Base-by-base conservation (phyloP, 2,888 invertebrate species). In the Noctua comes region DNA sequence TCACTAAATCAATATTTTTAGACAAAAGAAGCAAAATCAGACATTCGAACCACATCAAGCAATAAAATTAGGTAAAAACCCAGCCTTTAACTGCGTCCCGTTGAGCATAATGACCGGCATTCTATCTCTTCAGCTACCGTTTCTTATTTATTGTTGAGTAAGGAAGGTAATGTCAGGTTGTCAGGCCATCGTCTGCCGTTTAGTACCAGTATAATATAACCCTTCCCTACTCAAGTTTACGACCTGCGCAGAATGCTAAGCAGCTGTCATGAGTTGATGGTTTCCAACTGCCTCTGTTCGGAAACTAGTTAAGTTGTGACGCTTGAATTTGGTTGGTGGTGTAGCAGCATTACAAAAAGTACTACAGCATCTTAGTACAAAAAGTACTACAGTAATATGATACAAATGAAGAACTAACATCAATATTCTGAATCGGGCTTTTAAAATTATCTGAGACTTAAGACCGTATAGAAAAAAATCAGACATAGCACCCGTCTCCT, bases 181-280 rank as follows among this genome's bases (percentile, higher is more conserved):
- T 83, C 84, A 85, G 79, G 68, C 76, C 51, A 78, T 73, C n/a
- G 57, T 18, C 76, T 74, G 76, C 62, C 65, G 65, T 68, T 76
- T 57, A 83, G 70, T 66, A 51, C 73, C 59, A 72, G 77, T 65
- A 43, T 43, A 73, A 74, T 54, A 43, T 43, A 73, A 76, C 79
- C 86, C 68, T 74, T 83, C 74, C 65, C 59, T 21, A 43, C 82
- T 79, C 80, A 74, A 79, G 71, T 86, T 83, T 72, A 86, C 73
- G 76, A 74, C 5, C 76, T n/a, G 68, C 21, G 27, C 74, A 57
- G 84, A 85, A 85, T 86, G 68, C n/a, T 85, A 83, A 84, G 31
- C 57, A 85, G 85, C 71, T 73, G 62, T 27, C 54, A n/a, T 36
- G 64, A 73, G 21, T 73, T 54, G 57, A 18, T 51, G 43, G 75